phyloP scores from a whole-genome alignment of 2,113 vertebrate species.

The Diadophis punctatus region DNA sequence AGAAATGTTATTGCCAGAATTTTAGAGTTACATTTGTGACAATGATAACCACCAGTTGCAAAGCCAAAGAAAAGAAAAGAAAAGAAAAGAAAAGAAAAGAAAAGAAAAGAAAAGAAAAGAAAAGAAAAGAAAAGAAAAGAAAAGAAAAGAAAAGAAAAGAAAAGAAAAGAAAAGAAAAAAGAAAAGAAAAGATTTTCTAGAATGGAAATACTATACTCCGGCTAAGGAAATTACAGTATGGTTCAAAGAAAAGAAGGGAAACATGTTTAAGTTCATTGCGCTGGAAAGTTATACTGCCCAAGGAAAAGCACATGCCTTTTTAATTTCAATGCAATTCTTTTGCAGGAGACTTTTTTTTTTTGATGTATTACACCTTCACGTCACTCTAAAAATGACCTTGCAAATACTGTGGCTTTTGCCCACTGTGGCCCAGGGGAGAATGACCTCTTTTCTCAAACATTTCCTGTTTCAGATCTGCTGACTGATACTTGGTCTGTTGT shows the following conservation, averaged over 20 bases:
- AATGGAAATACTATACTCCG: background rate
- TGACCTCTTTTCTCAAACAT: conserved; percentile 2
- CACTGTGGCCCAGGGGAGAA: background rate
- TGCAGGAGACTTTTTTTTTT: background rate
- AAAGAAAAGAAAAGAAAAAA: too few relatives aligned
- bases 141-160: too few relatives aligned
- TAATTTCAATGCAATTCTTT: background rate
- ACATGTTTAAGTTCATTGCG: background rate
- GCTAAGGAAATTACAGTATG: background rate
- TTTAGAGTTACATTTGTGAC: too few relatives aligned
- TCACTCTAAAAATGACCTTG: background rate
- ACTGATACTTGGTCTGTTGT: background rate
- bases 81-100: too few relatives aligned
- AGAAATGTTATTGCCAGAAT: background rate
- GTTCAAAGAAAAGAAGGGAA: background rate
- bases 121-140: too few relatives aligned
- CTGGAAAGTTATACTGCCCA: background rate
- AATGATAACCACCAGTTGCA: too few relatives aligned
- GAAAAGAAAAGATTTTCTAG: background rate
- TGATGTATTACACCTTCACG: background rate
- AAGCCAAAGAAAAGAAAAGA: too few relatives aligned
- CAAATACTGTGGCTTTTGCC: background rate
- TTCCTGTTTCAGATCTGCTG: background rate
- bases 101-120: too few relatives aligned
- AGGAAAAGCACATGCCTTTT: background rate